Evolutionary conservation across 2,797 vertebrate species (phyloP), one percentile per base, ranked within the genome.

Genomic region (Artibeus lituratus): DNA sequence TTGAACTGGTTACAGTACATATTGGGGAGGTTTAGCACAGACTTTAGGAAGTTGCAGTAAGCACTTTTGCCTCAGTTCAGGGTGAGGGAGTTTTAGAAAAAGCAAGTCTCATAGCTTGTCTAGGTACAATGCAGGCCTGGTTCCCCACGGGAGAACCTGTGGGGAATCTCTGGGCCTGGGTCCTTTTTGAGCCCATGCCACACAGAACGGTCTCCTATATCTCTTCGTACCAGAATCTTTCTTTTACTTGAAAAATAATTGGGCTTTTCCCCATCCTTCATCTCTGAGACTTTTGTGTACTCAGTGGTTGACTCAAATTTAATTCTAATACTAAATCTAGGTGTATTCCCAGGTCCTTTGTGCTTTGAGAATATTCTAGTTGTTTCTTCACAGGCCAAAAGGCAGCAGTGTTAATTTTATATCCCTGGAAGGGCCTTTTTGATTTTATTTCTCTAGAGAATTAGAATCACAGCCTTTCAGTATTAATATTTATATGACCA

Each of bases 201-300:
- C 7, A 18, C 19, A 53, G 51, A 53, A 53, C 7, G 7, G 51
- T 53, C 51, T 53, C 51, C 51, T 53, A 21, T 53, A 82, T 26
- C n/a, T 26, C 77, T 81, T 90, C 49, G 67, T 94, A 57, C n/a
- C 69, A 93, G 32, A 87, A 9, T 10, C 9, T 88, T 90, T 90
- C 74, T 96, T 96, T 62, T 95, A 35, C 53, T 49, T 89, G 44
- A 86, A 91, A 95, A 94, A 83, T 94, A 92, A 65, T 57, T 88
- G 51, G 32, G 5, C 53, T 37, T 8, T 74, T 39, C 4, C 1
- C 51, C 19, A 57, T 92, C 15, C 29, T 81, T 94, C 11, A 42
- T 76, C 35, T 57, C 69, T 84, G 57, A 85, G 55, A 81, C 15
- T 72, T 94, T 15, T 72, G n/a, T 86, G 24, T 94, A 35, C 12